These are phyloP conservation scores for Limnodromus scolopaceus DNA, from an alignment of 2,797 vertebrate genomes.

Conservation along the genomic window DNA sequence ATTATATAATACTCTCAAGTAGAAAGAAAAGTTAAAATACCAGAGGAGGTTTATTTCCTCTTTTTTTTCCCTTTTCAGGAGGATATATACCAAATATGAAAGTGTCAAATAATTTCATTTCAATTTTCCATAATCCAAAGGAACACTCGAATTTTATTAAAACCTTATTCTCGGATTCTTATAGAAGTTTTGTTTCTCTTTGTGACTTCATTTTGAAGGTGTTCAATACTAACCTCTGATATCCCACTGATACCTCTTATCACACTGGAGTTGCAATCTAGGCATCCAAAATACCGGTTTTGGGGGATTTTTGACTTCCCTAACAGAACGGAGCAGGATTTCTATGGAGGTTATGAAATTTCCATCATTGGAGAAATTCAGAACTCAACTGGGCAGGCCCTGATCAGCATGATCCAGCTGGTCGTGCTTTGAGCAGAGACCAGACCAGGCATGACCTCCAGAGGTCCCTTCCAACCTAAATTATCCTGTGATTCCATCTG, in stretches of 20 bases:
- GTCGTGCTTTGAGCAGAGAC: background rate
- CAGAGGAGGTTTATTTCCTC: background rate
- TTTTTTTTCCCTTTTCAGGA: background rate
- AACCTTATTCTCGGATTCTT: background rate
- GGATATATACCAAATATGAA: background rate
- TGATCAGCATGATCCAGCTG: background rate
- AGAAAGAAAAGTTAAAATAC: background rate
- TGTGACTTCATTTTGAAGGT: background rate
- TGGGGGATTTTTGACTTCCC: background rate
- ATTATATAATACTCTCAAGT: background rate
- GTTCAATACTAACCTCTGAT: background rate
- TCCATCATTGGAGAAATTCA: background rate
- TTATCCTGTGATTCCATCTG: background rate
- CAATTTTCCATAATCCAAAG: background rate
- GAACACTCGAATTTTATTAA: background rate
- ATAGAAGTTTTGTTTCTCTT: background rate
- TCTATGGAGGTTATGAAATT: background rate
- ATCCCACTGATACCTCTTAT: background rate
- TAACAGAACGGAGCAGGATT: background rate
- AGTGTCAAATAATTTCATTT: background rate
- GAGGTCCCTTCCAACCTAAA: background rate
- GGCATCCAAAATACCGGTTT: background rate
- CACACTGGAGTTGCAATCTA: background rate
- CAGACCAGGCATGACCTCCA: background rate
- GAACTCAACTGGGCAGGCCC: background rate